phyloP scores from a whole-genome alignment of 2,113 vertebrate genomes.

The Panthera leo region DNA sequence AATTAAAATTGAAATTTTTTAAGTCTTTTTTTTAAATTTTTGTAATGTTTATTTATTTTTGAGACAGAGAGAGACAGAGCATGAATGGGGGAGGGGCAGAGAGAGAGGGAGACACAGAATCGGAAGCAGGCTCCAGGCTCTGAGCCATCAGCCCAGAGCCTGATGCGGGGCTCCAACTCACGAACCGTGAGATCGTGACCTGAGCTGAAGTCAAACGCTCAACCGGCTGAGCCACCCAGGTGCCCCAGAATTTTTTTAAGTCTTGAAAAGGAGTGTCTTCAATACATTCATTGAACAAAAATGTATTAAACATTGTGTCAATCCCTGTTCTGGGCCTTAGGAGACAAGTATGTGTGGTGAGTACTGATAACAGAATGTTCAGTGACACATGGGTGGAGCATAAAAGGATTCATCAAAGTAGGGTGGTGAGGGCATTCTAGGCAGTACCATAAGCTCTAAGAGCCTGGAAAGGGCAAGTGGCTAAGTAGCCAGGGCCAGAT shows the following conservation, averaged over 20 bases:
- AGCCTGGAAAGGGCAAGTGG: neutral
- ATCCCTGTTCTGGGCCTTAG: neutral
- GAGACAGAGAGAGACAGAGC: too few relatives aligned
- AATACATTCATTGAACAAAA: slow-evolving; percentile 6
- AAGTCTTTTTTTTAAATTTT: neutral
- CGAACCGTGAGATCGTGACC: too few relatives aligned
- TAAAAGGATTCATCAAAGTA: neutral
- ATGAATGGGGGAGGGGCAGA: too few relatives aligned
- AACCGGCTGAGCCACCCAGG: too few relatives aligned
- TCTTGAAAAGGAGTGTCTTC: neutral
- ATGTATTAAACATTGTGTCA: neutral
- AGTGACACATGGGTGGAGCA: neutral
- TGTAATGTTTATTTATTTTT: too few relatives aligned
- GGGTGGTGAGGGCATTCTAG: neutral
- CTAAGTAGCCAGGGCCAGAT: neutral
- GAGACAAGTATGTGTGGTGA: neutral
- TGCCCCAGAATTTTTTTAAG: neutral
- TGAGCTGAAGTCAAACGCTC: too few relatives aligned
- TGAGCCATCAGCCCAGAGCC: too few relatives aligned
- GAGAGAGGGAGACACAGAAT: too few relatives aligned
- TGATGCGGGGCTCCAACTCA: too few relatives aligned
- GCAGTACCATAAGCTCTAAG: neutral
- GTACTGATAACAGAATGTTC: neutral
- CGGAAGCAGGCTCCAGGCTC: too few relatives aligned
- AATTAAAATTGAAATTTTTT: neutral